Percentiles rank a stretch among this genome's conserved stretches.
Conservation (phyloP, 2,797 vertebrate genomes). For the Myotis findleyi region DNA sequence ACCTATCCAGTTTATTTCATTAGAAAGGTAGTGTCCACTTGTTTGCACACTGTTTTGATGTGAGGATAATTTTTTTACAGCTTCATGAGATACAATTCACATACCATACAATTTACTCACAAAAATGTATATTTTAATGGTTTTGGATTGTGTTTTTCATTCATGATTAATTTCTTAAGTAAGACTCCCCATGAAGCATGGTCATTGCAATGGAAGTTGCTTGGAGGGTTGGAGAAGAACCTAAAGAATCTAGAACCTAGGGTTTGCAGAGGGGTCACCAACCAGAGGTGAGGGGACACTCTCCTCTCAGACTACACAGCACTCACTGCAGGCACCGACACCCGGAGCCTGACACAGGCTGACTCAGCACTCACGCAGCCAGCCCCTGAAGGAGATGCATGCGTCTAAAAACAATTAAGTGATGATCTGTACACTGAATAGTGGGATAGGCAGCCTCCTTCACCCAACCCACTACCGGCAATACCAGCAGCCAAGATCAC, state of each 20-base stretch:
- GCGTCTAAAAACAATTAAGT: neutral
- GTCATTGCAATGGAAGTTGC: neutral
- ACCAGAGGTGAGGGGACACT: neutral
- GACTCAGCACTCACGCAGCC: neutral
- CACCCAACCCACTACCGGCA: neutral
- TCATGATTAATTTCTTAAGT: neutral
- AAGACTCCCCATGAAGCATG: neutral
- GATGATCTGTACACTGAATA: neutral
- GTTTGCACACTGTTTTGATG: neutral
- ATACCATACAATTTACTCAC: neutral
- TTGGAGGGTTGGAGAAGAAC: neutral
- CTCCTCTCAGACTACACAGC: neutral
- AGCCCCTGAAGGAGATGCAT: accelerated
- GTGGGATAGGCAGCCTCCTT: neutral
- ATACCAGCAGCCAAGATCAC: neutral
- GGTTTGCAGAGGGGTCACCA: neutral
- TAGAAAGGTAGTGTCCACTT: neutral
- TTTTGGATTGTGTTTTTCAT: conserved; percentile 17
- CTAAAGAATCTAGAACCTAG: neutral
- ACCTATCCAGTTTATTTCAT: conserved; percentile 7
- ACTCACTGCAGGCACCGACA: neutral
- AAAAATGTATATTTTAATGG: neutral
- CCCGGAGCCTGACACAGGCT: neutral
- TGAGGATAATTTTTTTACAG: conserved; percentile 7
- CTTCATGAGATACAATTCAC: neutral